Conservation (phyloP, 2,797 vertebrate species). For the Notoglanidium macrostoma region DNA sequence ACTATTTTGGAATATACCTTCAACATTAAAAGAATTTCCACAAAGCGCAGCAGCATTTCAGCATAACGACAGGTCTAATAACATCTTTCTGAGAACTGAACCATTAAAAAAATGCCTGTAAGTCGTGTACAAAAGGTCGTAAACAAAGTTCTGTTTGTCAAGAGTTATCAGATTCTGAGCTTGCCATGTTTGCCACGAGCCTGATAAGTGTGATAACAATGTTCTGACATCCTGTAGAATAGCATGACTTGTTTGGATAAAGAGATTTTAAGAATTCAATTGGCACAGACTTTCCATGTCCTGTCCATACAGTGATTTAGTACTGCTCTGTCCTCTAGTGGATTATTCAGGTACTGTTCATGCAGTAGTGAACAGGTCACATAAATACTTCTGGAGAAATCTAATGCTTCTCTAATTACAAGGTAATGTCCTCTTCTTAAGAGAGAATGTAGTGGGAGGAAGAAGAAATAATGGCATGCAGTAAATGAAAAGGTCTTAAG, state of each 20-base stretch:
- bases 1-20: not conserved
- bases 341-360: not conserved
- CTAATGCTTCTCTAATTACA: not conserved
- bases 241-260: not conserved
- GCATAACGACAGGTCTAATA: not conserved
- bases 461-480: not conserved
- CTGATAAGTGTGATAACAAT: not conserved
- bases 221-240: not conserved
- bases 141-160: not conserved
- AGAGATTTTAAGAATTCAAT: not conserved
- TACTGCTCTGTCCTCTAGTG: slow-evolving; percentile 10
- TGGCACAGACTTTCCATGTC: too few species aligned
- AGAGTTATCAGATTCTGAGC: not conserved
- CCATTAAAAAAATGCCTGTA: not conserved
- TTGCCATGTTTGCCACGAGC: not conserved
- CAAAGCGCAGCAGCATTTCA: not conserved
- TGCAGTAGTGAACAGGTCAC: not conserved
- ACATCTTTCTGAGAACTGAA: not conserved
- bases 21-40: too few species aligned
- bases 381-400: not conserved
- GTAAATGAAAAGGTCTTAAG: not conserved
- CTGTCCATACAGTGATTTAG: not conserved
- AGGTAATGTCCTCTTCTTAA: not conserved
- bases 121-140: not conserved
- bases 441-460: not conserved